phyloP scores from a whole-genome alignment of 2,113 vertebrate species.

The Onychostruthus taczanowskii region DNA sequence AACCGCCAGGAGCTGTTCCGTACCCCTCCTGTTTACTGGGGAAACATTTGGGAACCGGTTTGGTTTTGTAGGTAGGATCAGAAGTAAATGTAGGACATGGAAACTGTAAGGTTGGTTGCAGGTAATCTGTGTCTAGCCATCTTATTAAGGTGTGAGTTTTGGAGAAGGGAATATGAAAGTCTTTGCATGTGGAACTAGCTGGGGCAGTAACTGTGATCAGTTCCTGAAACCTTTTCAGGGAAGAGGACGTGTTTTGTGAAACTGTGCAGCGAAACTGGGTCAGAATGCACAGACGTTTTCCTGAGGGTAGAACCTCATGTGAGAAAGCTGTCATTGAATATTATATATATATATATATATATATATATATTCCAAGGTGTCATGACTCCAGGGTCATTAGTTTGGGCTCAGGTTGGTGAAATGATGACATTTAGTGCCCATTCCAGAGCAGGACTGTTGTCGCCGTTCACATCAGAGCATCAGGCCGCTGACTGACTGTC shows the following conservation, averaged over 20 bases:
- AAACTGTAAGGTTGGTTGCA: slow-evolving; percentile 20
- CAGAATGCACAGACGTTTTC: background rate
- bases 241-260: background rate
- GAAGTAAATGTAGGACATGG: slow-evolving; percentile 59
- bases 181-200: slow-evolving; percentile 37
- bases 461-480: background rate
- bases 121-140: slow-evolving; percentile 22
- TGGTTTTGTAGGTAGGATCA: slow-evolving; percentile 72
- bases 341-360: background rate
- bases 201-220: background rate
- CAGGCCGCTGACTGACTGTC: background rate
- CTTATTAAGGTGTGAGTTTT: slow-evolving; percentile 12
- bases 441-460: background rate
- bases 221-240: background rate
- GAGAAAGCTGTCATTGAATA: background rate
- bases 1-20: slow-evolving; percentile 60
- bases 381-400: background rate
- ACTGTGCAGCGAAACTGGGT: background rate
- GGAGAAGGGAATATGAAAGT: background rate
- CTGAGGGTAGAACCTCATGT: background rate
- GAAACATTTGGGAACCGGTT: slow-evolving; percentile 68
- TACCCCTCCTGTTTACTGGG: slow-evolving; percentile 53
- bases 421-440: background rate
- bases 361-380: background rate
- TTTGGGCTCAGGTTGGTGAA: background rate